These are phyloP conservation scores for Muscidifurax raptorellus DNA, from an alignment of 1,140 invertebrate genomes.

Conservation along the genomic window DNA sequence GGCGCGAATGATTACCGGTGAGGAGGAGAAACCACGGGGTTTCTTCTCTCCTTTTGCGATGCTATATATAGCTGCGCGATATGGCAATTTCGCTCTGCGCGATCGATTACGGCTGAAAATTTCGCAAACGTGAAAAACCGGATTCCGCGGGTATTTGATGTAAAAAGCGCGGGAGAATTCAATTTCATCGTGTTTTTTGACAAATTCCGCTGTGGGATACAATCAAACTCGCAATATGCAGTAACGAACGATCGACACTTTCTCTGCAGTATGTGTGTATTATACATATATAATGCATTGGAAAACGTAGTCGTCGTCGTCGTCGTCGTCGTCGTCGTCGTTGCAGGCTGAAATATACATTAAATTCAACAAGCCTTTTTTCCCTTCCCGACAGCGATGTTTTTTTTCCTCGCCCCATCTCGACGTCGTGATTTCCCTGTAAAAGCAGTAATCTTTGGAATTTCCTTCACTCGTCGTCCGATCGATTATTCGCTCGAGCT, in stretches of 20 bases:
- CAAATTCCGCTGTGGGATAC: too few species aligned
- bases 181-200: neutral
- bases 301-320: too few species aligned
- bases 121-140: too few species aligned
- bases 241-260: neutral
- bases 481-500: constrained; percentile 34
- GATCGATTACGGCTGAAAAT: too few species aligned
- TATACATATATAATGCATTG: neutral
- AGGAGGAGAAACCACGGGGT: neutral
- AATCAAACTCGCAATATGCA: too few species aligned
- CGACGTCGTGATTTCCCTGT: neutral
- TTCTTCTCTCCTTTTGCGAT: neutral
- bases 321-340: too few species aligned
- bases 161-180: constrained; percentile 14
- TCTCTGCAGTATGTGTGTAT: neutral
- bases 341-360: constrained; percentile 22
- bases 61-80: too few species aligned
- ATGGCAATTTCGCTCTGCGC: too few species aligned
- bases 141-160: neutral
- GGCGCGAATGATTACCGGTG: neutral
- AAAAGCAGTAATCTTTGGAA: constrained; percentile 43
- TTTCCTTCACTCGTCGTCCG: constrained; percentile 26
- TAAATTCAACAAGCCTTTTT: constrained; percentile 39
- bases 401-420: neutral
- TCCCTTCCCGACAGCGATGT: neutral